Conservation (phyloP, 2,113 vertebrate genomes). For the Mandrillus leucophaeus region DNA sequence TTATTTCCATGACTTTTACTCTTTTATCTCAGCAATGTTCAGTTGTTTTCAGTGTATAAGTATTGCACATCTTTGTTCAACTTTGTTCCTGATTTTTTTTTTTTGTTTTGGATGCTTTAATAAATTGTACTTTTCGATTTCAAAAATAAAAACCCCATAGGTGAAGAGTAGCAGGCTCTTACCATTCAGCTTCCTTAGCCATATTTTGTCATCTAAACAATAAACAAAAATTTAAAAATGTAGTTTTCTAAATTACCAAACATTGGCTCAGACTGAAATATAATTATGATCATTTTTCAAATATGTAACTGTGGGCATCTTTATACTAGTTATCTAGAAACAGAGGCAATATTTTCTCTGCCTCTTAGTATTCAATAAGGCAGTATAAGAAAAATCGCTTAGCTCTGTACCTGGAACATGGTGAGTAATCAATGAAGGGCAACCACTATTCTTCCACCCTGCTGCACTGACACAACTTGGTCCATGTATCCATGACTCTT, state of each 20-base stretch:
- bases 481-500: background rate
- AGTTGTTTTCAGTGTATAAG: too few species aligned
- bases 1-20: too few species aligned
- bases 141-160: too few species aligned
- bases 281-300: background rate
- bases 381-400: too few species aligned
- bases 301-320: too few species aligned
- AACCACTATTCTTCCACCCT: background rate
- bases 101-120: too few species aligned
- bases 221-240: background rate
- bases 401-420: too few species aligned
- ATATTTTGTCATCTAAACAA: background rate
- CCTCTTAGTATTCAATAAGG: background rate
- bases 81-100: too few species aligned
- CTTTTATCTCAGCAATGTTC: too few species aligned
- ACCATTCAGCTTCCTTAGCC: background rate
- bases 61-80: too few species aligned
- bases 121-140: too few species aligned
- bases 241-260: background rate
- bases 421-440: background rate
- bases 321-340: background rate
- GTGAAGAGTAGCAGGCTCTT: background rate
- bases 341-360: background rate
- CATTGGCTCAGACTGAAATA: background rate
- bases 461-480: background rate